Conservation (phyloP, 2,113 vertebrate genomes). For the Pipa parva region DNA sequence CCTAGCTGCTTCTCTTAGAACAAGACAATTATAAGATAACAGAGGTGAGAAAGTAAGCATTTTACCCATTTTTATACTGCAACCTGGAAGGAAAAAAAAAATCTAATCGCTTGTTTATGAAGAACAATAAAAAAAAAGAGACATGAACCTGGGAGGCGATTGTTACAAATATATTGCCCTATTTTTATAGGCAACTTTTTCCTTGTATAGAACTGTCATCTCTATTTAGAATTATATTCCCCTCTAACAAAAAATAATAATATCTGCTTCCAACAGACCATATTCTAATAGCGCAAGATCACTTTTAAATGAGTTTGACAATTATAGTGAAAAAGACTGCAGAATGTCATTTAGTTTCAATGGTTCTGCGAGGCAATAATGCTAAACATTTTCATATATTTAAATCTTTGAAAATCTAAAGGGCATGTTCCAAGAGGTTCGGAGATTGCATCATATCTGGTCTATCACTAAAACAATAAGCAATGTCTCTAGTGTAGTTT, state of each 20-base stretch:
- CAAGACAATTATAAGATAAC: constrained; percentile 77
- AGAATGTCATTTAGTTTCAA: constrained; percentile 31
- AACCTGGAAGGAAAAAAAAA: constrained; percentile 56
- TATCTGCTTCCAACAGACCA: constrained; percentile 28
- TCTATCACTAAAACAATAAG: no score
- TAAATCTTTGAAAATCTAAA: constrained; percentile 26
- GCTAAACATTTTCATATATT: constrained; percentile 38
- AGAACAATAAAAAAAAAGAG: constrained; percentile 75
- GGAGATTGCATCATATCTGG: no score
- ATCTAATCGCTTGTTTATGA: constrained; percentile 72
- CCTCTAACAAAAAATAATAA: constrained; percentile 28
- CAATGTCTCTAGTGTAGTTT: no score
- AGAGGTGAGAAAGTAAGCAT: constrained; percentile 64
- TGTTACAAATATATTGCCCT: constrained; percentile 61
- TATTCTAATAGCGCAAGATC: constrained; percentile 33
- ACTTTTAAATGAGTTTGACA: constrained; percentile 34
- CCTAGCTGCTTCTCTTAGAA: constrained; percentile 63
- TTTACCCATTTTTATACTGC: constrained; percentile 67
- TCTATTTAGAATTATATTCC: constrained; percentile 48
- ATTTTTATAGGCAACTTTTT: constrained; percentile 52
- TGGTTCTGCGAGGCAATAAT: constrained; percentile 13
- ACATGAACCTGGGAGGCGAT: constrained; percentile 64
- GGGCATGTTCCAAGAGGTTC: constrained; percentile 9
- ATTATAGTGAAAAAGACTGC: constrained; percentile 31
- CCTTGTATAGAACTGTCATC: constrained; percentile 53